phyloP scores from a whole-genome alignment of 2,113 vertebrate species.

The Oncorhynchus masou region DNA sequence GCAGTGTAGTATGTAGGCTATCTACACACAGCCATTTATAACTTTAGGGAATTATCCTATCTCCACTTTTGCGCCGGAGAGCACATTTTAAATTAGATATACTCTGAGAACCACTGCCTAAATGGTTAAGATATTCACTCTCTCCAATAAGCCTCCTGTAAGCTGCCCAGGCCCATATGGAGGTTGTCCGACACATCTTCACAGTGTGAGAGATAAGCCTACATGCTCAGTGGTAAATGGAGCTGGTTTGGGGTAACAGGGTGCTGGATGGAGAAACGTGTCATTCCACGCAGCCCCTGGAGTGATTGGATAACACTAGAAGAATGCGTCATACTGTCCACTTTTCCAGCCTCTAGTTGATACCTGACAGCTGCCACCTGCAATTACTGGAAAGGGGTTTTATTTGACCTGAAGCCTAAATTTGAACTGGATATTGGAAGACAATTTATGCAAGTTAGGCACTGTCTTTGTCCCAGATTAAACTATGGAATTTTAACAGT shows the following conservation, averaged over 20 bases:
- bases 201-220: not conserved
- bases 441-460: not conserved
- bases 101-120: not conserved
- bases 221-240: not conserved
- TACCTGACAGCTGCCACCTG: slow-evolving; percentile 21
- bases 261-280: not conserved
- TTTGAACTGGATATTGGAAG: not conserved
- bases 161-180: not conserved
- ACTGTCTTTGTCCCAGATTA: not conserved
- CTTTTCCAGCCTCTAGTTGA: slow-evolving; percentile 9
- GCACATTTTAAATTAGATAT: not conserved
- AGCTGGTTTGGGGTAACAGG: not conserved
- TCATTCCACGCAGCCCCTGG: slow-evolving; percentile 25
- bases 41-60: not conserved
- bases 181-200: not conserved
- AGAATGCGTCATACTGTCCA: slow-evolving; percentile 28
- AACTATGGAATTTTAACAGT: not conserved
- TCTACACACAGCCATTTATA: not conserved
- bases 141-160: not conserved
- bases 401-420: not conserved
- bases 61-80: not conserved
- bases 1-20: too few species aligned
- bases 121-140: not conserved
- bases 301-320: slow-evolving; percentile 25
- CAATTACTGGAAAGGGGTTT: not conserved